phyloP scores from a whole-genome alignment of 2,113 vertebrate species.

The Anolis sagrei region DNA sequence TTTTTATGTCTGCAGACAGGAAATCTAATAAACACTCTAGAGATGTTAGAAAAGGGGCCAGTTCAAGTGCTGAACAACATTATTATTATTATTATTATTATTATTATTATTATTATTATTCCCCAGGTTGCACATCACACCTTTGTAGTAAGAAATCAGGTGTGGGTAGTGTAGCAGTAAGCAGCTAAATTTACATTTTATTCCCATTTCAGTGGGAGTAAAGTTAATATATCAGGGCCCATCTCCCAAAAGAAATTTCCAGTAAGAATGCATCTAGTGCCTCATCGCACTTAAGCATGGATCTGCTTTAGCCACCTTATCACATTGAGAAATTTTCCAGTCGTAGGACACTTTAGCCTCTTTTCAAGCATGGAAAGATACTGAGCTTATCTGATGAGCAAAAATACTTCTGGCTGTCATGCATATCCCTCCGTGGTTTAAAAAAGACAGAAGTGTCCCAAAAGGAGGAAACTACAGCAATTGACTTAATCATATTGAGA shows the following conservation, averaged over 20 bases:
- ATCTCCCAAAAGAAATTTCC: not conserved
- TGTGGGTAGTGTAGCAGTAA: too few relatives aligned
- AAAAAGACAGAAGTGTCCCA: too few relatives aligned
- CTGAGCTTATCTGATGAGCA: too few relatives aligned
- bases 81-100: not conserved
- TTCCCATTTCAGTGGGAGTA: not conserved
- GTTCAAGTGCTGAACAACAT: not conserved
- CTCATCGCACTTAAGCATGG: too few relatives aligned
- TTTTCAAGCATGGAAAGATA: too few relatives aligned
- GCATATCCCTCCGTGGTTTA: too few relatives aligned
- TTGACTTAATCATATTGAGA: too few relatives aligned
- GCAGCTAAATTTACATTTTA: not conserved
- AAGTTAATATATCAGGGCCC: not conserved
- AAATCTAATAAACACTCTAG: not conserved
- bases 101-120: not conserved
- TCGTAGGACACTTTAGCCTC: too few relatives aligned
- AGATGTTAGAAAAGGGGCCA: conserved; percentile 10
- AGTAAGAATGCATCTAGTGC: not conserved
- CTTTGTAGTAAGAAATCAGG: not conserved
- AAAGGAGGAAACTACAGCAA: too few relatives aligned
- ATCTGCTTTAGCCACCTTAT: too few relatives aligned
- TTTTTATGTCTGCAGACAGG: not conserved
- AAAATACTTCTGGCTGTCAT: too few relatives aligned
- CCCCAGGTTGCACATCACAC: not conserved
- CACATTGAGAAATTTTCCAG: too few relatives aligned